Conservation (phyloP, 2,888 invertebrate genomes). For the Microplitis manilae region DNA sequence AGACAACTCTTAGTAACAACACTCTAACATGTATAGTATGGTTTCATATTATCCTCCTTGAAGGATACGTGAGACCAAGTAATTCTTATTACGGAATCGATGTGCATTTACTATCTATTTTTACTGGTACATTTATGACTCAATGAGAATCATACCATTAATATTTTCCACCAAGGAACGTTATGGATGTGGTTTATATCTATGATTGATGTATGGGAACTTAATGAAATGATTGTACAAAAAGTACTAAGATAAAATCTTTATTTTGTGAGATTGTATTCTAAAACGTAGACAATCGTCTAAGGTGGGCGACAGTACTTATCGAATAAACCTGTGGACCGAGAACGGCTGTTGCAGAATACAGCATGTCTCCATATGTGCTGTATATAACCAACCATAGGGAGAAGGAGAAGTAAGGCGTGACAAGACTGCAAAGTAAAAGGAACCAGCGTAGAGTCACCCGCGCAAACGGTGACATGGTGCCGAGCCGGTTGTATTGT, state of each 20-base stretch:
- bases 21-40: background rate
- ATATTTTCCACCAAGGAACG: background rate
- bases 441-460: slow-evolving; percentile 69
- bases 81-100: slow-evolving; percentile 61
- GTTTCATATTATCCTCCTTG: slow-evolving; percentile 31
- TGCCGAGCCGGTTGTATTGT: slow-evolving; percentile 71
- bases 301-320: slow-evolving; percentile 26
- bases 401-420: slow-evolving; percentile 65
- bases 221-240: slow-evolving; percentile 6
- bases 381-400: slow-evolving; percentile 50
- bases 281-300: slow-evolving; percentile 24
- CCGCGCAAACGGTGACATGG: slow-evolving; percentile 71
- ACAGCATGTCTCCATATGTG: slow-evolving; percentile 51
- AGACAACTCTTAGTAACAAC: background rate
- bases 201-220: slow-evolving; percentile 13
- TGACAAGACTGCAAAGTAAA: slow-evolving; percentile 70
- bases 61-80: slow-evolving; percentile 61
- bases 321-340: slow-evolving; percentile 12
- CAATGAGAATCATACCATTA: background rate
- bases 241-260: slow-evolving; percentile 6
- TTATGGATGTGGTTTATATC: background rate
- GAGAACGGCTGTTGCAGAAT: slow-evolving; percentile 26
- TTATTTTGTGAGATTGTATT: background rate
- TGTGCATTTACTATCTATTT: slow-evolving; percentile 52
- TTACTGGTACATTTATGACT: background rate